Evolutionary conservation across 2,888 invertebrate species (phyloP).

Genomic region (Idaea straminata): DNA sequence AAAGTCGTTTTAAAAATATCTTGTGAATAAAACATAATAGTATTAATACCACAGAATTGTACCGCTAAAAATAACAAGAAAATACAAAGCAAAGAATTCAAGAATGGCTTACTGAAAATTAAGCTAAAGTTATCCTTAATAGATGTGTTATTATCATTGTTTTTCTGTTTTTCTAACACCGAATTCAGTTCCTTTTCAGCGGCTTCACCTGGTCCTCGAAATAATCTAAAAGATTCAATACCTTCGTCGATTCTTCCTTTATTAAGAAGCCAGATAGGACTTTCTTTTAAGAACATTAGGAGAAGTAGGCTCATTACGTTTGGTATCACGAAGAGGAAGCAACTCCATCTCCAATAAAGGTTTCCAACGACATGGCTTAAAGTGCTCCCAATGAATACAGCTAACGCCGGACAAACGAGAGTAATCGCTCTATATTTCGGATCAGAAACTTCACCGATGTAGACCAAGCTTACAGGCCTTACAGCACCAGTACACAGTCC

Average conservation of each 20-base stretch:
- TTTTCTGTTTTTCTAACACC: constrained; percentile 37
- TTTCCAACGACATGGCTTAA: constrained; percentile 43
- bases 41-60: constrained; percentile 51
- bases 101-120: constrained; percentile 41
- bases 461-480: constrained; percentile 44
- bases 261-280: constrained; percentile 52
- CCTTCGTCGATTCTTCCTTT: constrained; percentile 47
- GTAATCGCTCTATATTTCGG: constrained; percentile 47
- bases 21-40: constrained; percentile 48
- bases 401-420: constrained; percentile 39
- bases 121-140: constrained; percentile 31
- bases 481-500: constrained; percentile 45
- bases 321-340: constrained; percentile 40
- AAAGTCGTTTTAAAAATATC: constrained; percentile 47
- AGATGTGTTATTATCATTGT: constrained; percentile 24
- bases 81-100: neutral
- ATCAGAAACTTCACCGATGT: constrained; percentile 48
- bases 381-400: constrained; percentile 39
- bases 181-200: constrained; percentile 42
- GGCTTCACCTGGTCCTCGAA: constrained; percentile 41
- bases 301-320: constrained; percentile 35
- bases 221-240: constrained; percentile 38
- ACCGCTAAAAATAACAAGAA: constrained; percentile 33
- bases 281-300: constrained; percentile 46
- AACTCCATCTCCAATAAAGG: constrained; percentile 41